Conservation (phyloP, 2,888 invertebrate genomes). For the Acleris sparsana region DNA sequence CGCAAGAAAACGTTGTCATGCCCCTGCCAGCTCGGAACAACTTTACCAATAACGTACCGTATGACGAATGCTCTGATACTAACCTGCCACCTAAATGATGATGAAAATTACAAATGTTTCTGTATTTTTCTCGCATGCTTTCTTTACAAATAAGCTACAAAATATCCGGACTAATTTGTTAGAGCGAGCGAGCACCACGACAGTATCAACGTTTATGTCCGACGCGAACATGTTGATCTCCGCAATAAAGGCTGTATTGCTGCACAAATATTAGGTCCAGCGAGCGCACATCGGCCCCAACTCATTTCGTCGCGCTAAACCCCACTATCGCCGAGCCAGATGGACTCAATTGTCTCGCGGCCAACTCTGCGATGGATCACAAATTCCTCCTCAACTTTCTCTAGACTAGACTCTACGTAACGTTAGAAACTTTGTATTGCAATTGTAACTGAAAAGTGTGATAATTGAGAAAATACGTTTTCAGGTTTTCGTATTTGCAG, state of each 20-base stretch:
- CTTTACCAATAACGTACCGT: slow-evolving; percentile 22
- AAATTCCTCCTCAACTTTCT: slow-evolving; percentile 47
- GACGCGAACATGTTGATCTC: slow-evolving; percentile 65
- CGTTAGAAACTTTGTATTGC: neutral
- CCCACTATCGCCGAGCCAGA: slow-evolving; percentile 61
- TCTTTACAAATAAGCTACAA: slow-evolving; percentile 45
- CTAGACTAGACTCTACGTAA: slow-evolving; percentile 28
- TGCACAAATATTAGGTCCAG: slow-evolving; percentile 73
- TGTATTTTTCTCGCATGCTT: neutral
- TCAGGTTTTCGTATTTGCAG: slow-evolving; percentile 44
- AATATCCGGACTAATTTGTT: slow-evolving; percentile 54
- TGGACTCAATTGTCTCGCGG: slow-evolving; percentile 72
- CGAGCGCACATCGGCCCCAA: slow-evolving; percentile 65
- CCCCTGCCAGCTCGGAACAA: slow-evolving; percentile 22
- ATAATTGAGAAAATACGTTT: slow-evolving; percentile 25
- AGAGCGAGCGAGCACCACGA: slow-evolving; percentile 51
- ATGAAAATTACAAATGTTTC: neutral
- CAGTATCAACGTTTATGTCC: slow-evolving; percentile 56
- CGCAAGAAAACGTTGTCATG: slow-evolving; percentile 48
- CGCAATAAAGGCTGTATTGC: slow-evolving; percentile 76
- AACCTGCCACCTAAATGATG: neutral
- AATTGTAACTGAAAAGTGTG: slow-evolving; percentile 5
- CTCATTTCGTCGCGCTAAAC: slow-evolving; percentile 72
- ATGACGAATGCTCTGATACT: slow-evolving; percentile 10
- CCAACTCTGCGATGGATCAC: slow-evolving; percentile 48